These are phyloP conservation scores for Darevskia mixta DNA, from an alignment of 2,797 vertebrate species.

Conservation along the genomic window DNA sequence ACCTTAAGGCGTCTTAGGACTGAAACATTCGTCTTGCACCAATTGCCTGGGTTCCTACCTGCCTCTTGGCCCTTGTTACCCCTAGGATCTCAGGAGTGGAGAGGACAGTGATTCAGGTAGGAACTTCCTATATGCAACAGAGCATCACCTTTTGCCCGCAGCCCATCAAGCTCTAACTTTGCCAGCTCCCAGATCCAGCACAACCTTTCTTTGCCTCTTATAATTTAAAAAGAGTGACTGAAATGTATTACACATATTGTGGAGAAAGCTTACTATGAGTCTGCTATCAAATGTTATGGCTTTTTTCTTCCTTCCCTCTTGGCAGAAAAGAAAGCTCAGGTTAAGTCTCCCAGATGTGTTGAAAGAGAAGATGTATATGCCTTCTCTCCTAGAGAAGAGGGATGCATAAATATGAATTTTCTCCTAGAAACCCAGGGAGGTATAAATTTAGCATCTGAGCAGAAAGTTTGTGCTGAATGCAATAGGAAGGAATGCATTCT, in stretches of 20 bases:
- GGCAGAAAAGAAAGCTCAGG: neutral
- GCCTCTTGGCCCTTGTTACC: too few species aligned
- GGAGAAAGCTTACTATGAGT: neutral
- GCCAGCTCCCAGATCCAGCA: neutral
- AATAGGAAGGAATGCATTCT: neutral
- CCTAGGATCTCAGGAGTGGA: too few species aligned
- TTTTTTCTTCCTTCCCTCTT: neutral
- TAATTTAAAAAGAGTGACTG: neutral
- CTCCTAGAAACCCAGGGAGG: constrained; percentile 1
- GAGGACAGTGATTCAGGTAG: too few species aligned
- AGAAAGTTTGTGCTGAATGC: neutral
- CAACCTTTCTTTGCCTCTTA: neutral
- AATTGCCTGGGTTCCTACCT: too few species aligned
- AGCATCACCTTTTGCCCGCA: neutral
- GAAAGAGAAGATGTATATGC: neutral
- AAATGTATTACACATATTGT: neutral
- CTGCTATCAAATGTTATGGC: neutral
- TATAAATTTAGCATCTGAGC: neutral
- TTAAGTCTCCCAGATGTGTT: neutral
- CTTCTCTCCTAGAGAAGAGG: neutral
- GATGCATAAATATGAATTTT: constrained; percentile 15
- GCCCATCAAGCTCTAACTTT: neutral
- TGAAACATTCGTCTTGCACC: too few species aligned
- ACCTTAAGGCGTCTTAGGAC: too few species aligned
- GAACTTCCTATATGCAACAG: neutral